Percentiles rank a stretch among this genome's conserved stretches.
Evolutionary conservation across 2,888 invertebrate species (phyloP).

Genomic region (Rapana venosa): DNA sequence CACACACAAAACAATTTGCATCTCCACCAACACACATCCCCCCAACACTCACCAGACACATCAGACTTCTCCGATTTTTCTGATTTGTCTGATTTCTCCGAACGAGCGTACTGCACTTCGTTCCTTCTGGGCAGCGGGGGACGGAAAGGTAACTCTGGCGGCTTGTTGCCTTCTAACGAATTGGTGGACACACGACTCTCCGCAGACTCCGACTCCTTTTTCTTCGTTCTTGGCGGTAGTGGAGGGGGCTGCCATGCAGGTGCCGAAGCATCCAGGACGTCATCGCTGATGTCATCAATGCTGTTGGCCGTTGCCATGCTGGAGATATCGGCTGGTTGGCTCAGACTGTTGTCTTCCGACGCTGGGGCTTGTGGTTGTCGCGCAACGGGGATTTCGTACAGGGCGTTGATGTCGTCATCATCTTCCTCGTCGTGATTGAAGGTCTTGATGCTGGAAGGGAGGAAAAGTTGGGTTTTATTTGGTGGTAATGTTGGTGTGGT

Average conservation of each 20-base stretch:
- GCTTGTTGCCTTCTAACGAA: slow-evolving; percentile 42
- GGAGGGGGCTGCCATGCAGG: slow-evolving; percentile 58
- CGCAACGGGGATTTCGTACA: slow-evolving; percentile 64
- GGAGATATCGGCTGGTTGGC: slow-evolving; percentile 48
- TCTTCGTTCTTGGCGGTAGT: slow-evolving; percentile 63
- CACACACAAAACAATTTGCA: not conserved
- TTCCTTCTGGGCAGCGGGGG: slow-evolving; percentile 54
- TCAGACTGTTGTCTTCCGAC: slow-evolving; percentile 46
- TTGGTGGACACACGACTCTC: slow-evolving; percentile 44
- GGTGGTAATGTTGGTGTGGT: not conserved
- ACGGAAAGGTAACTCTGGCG: slow-evolving; percentile 56
- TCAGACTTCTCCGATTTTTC: slow-evolving; percentile 49
- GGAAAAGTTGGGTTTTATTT: not conserved
- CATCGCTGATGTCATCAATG: slow-evolving; percentile 52
- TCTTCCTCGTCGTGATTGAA: slow-evolving; percentile 38
- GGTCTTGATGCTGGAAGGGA: not conserved
- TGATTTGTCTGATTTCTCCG: slow-evolving; percentile 52
- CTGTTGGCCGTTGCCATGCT: slow-evolving; percentile 50
- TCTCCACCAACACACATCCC: not conserved
- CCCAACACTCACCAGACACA: slow-evolving; percentile 41
- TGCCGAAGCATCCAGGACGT: slow-evolving; percentile 45
- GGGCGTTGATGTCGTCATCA: slow-evolving; percentile 57
- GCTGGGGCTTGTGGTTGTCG: slow-evolving; percentile 50
- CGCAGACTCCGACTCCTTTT: slow-evolving; percentile 54
- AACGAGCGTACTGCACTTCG: slow-evolving; percentile 47